These are phyloP conservation scores for Tenrec ecaudatus DNA, from an alignment of 2,113 vertebrate genomes.

Conservation along the genomic window DNA sequence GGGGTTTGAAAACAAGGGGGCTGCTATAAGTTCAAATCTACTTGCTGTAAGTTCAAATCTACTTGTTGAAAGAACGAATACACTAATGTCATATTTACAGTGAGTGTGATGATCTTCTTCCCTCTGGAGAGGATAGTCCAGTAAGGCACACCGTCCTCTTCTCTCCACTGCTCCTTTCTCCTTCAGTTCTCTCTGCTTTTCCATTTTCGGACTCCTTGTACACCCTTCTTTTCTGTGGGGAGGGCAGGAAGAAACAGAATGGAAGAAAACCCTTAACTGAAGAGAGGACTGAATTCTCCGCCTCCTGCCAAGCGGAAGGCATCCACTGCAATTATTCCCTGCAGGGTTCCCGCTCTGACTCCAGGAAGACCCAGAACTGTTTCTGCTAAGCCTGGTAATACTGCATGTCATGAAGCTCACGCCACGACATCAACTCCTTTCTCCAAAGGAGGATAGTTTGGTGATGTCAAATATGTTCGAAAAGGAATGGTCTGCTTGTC, in stretches of 20 bases:
- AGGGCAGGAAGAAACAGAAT: not conserved
- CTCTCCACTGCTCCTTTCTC: not conserved
- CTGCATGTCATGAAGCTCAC: not conserved
- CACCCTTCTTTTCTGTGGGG: not conserved
- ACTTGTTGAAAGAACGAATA: not conserved
- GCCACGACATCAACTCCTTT: not conserved
- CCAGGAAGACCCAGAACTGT: constrained; percentile 2
- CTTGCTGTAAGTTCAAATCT: too few species aligned
- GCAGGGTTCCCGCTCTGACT: not conserved
- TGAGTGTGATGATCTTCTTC: not conserved
- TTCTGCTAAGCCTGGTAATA: not conserved
- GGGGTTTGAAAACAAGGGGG: too few species aligned
- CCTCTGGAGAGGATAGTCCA: not conserved
- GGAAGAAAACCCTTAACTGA: not conserved
- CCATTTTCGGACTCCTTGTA: not conserved
- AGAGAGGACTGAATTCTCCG: not conserved
- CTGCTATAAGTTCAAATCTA: too few species aligned
- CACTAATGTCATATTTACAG: not conserved
- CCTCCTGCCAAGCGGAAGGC: not conserved
- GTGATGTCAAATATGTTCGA: not conserved
- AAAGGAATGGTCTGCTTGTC: constrained; percentile 31
- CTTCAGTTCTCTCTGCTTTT: constrained; percentile 4
- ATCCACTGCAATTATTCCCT: not conserved
- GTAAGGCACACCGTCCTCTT: not conserved
- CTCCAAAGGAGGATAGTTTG: not conserved